Base-by-base conservation (phyloP, 2,888 invertebrate species). In the Lithophane leautieri region DNA sequence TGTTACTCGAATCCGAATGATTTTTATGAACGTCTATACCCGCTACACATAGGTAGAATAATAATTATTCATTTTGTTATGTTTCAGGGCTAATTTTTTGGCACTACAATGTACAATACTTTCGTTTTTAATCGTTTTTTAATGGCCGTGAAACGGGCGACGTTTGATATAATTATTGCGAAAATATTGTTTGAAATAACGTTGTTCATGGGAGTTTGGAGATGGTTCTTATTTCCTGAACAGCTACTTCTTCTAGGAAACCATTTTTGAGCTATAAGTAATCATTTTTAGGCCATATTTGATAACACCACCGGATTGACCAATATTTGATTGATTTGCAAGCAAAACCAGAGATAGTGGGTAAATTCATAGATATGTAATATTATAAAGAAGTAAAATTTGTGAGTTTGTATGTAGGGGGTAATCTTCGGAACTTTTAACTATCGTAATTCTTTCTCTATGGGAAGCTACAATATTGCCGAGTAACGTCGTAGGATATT, bases 1-100 rank as follows among this genome's bases (percentile, higher is more conserved):
- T 87, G 73, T 85, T 85, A 82, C 42, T 50, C 54, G 40, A 73
- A 61, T 52, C 44, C 54, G 28, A 73, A 61, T 52, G 79, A 79
- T 75, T 60, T 84, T 73, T 76, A 79, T 79, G 68, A 74, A 71
- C 69, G 70, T 70, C 69, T 78, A 19, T 61, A 65, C 14, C 62
- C 28, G 52, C 75, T 60, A 61, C 25, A 70, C 34, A 65, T 25
- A 28, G 16, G 22, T 47, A 58, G 68, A 68, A 66, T n/a, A n/a
- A n/a, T n/a, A n/a, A n/a, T 70, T 66, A 69, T 83, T 79, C 44
- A 47, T n/a, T 6, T 22, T 58, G 4, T 34, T 40, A 22, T 22
- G 47, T 40, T 44, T 28, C 16, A 34, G 28, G 16, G 19, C 12
- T 42, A 34, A 56, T 65, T 54, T 79, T 61, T 81, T n/a, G 25